These are phyloP conservation scores for Drosophila mimica DNA, from an alignment of 2,888 invertebrate genomes.

Conservation along the genomic window DNA sequence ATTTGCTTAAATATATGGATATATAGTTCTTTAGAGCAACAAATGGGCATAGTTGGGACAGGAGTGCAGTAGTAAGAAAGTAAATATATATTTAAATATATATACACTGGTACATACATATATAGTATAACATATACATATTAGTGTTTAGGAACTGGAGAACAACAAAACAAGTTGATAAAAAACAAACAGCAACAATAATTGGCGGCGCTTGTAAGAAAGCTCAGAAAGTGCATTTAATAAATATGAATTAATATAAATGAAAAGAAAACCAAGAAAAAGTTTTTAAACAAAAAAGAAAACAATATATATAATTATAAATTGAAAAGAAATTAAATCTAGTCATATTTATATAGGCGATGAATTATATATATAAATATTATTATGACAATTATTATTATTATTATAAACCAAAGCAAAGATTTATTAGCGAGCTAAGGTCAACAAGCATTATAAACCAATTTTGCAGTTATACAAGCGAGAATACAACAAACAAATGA, in stretches of 20 bases:
- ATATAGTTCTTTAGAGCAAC: conserved; percentile 60
- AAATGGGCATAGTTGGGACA: conserved; percentile 62
- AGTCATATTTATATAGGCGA: conserved; percentile 69
- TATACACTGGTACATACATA: conserved; percentile 32
- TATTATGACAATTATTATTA: conserved; percentile 79
- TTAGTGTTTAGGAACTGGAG: conserved; percentile 39
- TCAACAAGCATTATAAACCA: conserved; percentile 54
- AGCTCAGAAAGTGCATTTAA: conserved; percentile 84
- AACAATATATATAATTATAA: conserved; percentile 29
- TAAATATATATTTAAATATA: conserved; percentile 53
- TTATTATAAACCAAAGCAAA: conserved; percentile 60
- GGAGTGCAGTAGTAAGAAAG: conserved; percentile 53
- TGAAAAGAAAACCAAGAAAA: conserved; percentile 41
- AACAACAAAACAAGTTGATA: conserved; percentile 38
- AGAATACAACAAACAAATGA: conserved; percentile 26
- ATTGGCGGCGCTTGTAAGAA: conserved; percentile 84
- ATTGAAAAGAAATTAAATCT: conserved; percentile 39
- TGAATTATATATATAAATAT: conserved; percentile 59
- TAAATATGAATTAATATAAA: conserved; percentile 58
- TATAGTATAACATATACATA: conserved; percentile 38
- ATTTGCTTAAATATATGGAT: conserved; percentile 60
- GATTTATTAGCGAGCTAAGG: conserved; percentile 67
- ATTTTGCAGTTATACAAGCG: conserved; percentile 67
- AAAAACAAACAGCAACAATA: conserved; percentile 82
- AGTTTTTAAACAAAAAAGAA: conserved; percentile 55